phyloP scores from a whole-genome alignment of 2,113 vertebrate genomes.

The Coracopsis vasa region DNA sequence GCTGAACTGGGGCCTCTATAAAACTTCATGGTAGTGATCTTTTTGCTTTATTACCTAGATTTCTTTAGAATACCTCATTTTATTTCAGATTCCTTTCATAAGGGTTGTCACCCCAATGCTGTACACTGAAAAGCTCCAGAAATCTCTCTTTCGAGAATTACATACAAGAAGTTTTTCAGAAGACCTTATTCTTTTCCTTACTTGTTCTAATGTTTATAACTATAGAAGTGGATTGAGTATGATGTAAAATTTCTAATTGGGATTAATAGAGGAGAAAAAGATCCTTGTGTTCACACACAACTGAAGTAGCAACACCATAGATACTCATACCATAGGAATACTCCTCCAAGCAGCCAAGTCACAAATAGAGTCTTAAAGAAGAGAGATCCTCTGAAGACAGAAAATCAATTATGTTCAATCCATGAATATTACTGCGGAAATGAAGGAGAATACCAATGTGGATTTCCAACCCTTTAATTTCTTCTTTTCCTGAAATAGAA shows the following conservation, averaged over 20 bases:
- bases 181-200: neutral
- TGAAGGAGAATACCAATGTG: conserved; percentile 32
- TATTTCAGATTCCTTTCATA: neutral
- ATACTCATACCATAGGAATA: neutral
- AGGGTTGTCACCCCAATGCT: neutral
- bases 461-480: conserved; percentile 66
- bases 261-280: neutral
- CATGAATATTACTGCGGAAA: conserved; percentile 52
- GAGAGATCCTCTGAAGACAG: conserved; percentile 28
- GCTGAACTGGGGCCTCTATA: neutral
- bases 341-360: neutral
- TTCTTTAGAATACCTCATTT: neutral
- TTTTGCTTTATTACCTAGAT: neutral
- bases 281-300: neutral
- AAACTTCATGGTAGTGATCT: neutral
- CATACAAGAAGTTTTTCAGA: neutral
- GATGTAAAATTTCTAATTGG: neutral
- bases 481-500: conserved; percentile 52
- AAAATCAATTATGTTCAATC: conserved; percentile 59
- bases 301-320: neutral
- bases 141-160: neutral
- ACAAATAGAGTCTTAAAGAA: conserved; percentile 18
- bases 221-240: neutral
- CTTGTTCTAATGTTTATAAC: neutral
- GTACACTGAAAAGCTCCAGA: neutral